Evolutionary conservation across 2,113 vertebrate genomes (phyloP).

Genomic region (Phainopepla nitens): DNA sequence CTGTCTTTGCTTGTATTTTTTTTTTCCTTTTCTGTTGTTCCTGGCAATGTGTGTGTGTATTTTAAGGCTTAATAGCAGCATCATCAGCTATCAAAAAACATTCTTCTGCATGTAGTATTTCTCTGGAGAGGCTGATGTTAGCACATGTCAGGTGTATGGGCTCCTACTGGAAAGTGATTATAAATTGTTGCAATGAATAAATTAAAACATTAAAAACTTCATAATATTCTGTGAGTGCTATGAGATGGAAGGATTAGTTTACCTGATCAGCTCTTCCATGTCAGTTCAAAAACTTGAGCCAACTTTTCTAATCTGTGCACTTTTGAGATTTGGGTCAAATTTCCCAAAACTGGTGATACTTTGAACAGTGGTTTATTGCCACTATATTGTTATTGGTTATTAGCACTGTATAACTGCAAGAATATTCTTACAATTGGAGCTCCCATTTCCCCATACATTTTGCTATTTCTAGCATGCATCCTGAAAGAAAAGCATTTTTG

Average conservation of each 20-base stretch:
- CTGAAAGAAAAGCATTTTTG: neutral
- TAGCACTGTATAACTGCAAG: neutral
- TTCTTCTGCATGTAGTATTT: neutral
- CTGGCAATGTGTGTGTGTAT: neutral
- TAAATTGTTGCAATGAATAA: neutral
- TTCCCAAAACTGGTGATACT: neutral
- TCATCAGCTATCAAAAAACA: neutral
- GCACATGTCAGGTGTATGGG: neutral
- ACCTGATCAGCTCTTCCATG: neutral
- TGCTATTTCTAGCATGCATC: neutral
- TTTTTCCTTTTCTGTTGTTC: neutral
- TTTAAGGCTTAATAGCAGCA: neutral
- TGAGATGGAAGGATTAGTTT: neutral
- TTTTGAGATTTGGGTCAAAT: neutral
- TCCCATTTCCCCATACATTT: neutral
- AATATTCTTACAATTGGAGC: neutral
- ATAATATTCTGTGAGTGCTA: neutral
- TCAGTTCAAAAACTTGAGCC: neutral
- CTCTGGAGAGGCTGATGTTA: neutral
- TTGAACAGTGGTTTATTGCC: neutral
- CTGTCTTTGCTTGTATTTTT: neutral
- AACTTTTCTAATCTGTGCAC: neutral
- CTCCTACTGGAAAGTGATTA: neutral
- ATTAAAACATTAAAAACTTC: neutral
- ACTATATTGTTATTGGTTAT: no score